Evolutionary conservation across 2,113 vertebrate genomes (phyloP).

Genomic region (Climacteris rufus): DNA sequence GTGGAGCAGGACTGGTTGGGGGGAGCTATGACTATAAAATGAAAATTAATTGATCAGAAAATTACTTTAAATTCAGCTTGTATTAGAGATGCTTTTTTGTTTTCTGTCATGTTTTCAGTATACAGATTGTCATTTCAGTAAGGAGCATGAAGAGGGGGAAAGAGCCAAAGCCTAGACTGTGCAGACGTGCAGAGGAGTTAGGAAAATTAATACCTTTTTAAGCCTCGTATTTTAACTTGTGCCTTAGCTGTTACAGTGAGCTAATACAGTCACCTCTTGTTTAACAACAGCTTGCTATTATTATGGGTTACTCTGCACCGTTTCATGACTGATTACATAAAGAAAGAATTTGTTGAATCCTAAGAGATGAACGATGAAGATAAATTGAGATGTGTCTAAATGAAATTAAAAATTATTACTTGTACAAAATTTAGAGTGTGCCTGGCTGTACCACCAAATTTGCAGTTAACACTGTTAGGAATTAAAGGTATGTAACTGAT

Average conservation of each 20-base stretch:
- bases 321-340: slow-evolving; percentile 42
- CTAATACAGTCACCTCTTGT: background rate
- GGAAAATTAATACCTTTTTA: background rate
- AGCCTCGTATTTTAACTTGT: background rate
- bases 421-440: slow-evolving; percentile 34
- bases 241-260: background rate
- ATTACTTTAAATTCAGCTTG: background rate
- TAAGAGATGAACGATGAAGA: slow-evolving; percentile 28
- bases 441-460: slow-evolving; percentile 25
- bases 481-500: slow-evolving; percentile 64
- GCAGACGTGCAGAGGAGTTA: background rate
- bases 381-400: slow-evolving; percentile 61
- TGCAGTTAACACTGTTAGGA: slow-evolving; percentile 26
- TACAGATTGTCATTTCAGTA: background rate
- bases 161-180: background rate
- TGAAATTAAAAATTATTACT: slow-evolving; percentile 69
- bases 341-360: slow-evolving; percentile 45
- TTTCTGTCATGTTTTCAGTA: background rate
- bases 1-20: background rate
- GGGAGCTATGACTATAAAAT: background rate
- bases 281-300: slow-evolving; percentile 17
- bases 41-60: slow-evolving; percentile 2
- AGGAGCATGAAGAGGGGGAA: background rate
- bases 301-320: slow-evolving; percentile 16
- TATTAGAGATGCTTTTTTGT: background rate